Percentiles rank a stretch among this genome's conserved stretches.
Conservation (phyloP, 2,797 vertebrate genomes). For the Acropternis orthonyx region DNA sequence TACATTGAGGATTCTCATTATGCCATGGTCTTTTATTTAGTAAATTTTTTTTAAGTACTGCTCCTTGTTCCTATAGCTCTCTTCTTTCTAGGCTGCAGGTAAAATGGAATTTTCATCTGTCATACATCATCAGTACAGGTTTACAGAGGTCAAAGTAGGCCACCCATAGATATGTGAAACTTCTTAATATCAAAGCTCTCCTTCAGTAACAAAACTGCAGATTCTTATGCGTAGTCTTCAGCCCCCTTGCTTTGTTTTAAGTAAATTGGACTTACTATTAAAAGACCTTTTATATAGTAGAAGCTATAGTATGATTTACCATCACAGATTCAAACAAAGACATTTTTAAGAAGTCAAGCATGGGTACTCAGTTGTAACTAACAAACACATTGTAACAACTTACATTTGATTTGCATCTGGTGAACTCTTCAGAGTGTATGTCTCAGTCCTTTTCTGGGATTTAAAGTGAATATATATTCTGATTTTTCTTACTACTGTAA, state of each 20-base stretch:
- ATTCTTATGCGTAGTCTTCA: neutral
- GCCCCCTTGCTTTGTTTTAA: neutral
- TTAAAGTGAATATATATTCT: neutral
- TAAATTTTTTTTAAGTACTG: neutral
- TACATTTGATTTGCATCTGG: neutral
- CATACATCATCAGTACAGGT: neutral
- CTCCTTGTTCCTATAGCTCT: neutral
- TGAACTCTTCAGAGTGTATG: neutral
- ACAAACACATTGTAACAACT: neutral
- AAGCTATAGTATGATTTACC: neutral
- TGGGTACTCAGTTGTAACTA: neutral
- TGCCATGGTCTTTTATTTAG: neutral
- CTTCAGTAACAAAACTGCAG: neutral
- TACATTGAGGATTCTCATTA: neutral
- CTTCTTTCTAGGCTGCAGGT: neutral
- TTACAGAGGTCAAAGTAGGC: neutral
- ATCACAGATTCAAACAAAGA: neutral
- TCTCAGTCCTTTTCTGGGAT: neutral
- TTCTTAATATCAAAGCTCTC: neutral
- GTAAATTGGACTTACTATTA: neutral
- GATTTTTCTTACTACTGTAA: neutral
- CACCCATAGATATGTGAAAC: rapidly evolving
- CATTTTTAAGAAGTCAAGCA: neutral
- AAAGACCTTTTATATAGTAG: neutral
- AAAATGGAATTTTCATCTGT: neutral